phyloP scores from a whole-genome alignment of 2,113 vertebrate species.

The Maccullochella peelii region DNA sequence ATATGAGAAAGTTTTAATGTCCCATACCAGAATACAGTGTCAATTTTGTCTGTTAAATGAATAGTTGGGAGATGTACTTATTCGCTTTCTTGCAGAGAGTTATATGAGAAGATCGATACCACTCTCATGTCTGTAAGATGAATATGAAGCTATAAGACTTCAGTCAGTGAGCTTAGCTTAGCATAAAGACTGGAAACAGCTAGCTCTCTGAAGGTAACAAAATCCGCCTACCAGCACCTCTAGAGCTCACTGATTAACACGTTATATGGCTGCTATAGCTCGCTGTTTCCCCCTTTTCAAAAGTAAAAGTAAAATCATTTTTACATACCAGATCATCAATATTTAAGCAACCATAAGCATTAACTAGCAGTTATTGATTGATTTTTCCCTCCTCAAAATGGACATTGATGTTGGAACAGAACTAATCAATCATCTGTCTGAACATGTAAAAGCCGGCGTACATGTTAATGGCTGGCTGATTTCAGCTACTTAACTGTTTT shows the following conservation, averaged over 20 bases:
- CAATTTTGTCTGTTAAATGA: no score
- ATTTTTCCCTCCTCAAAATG: conserved; percentile 7
- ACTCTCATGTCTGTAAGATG: not conserved
- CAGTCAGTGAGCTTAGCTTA: not conserved
- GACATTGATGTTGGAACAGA: not conserved
- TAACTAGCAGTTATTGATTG: conserved; percentile 3
- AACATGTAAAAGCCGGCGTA: not conserved
- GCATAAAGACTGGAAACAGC: not conserved
- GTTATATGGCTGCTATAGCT: not conserved
- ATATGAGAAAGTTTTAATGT: not conserved
- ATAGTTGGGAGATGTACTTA: not conserved
- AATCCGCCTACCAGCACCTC: not conserved
- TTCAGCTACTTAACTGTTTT: not conserved
- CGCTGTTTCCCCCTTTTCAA: not conserved
- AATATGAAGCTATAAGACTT: not conserved
- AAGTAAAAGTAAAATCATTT: not conserved
- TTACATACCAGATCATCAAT: not conserved
- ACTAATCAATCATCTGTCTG: conserved; percentile 12
- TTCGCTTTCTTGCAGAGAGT: not conserved
- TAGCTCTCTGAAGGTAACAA: not conserved
- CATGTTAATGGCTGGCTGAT: not conserved
- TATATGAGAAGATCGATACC: not conserved
- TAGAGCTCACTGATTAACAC: not conserved
- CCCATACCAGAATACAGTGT: not conserved
- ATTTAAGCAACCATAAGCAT: not conserved